phyloP scores from a whole-genome alignment of 2,888 invertebrate species.

The Rugalucina vietnamica region DNA sequence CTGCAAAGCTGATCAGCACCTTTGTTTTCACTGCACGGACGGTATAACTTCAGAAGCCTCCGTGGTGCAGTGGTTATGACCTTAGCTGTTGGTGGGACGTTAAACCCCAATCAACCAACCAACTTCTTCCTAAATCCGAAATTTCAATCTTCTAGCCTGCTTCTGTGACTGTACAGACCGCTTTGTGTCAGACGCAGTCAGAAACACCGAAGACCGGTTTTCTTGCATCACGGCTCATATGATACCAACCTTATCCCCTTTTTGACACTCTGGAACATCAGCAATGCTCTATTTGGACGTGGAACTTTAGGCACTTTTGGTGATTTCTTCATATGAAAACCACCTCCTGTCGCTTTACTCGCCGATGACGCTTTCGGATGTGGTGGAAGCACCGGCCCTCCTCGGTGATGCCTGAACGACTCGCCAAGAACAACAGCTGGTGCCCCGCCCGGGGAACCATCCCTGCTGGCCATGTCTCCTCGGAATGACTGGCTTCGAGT shows the following conservation, averaged over 20 bases:
- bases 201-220: too few relatives aligned
- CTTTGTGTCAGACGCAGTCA: too few relatives aligned
- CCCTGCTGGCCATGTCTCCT: conserved; percentile 63
- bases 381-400: conserved; percentile 62
- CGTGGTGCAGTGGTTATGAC: too few relatives aligned
- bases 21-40: too few relatives aligned
- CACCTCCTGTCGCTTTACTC: conserved; percentile 56
- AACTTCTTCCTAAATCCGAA: too few relatives aligned
- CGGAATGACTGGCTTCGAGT: conserved; percentile 78
- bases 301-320: conserved; percentile 81
- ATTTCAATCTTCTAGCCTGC: too few relatives aligned
- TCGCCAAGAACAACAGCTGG: conserved; percentile 74
- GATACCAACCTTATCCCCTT: conserved; percentile 79
- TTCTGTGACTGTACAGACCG: too few relatives aligned
- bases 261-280: conserved; percentile 81
- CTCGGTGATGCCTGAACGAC: conserved; percentile 70
- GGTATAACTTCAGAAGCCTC: too few relatives aligned
- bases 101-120: too few relatives aligned
- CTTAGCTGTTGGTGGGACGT: too few relatives aligned
- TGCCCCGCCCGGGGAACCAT: conserved; percentile 59
- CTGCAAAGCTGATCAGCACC: too few relatives aligned
- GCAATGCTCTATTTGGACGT: conserved; percentile 78
- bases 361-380: conserved; percentile 42
- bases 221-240: too few relatives aligned
- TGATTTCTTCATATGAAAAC: conserved; percentile 74